A percentile compares a stretch with the other conserved stretches of the same genome.
Conservation (phyloP, 2,888 invertebrate species). For the Watsonalla binaria region DNA sequence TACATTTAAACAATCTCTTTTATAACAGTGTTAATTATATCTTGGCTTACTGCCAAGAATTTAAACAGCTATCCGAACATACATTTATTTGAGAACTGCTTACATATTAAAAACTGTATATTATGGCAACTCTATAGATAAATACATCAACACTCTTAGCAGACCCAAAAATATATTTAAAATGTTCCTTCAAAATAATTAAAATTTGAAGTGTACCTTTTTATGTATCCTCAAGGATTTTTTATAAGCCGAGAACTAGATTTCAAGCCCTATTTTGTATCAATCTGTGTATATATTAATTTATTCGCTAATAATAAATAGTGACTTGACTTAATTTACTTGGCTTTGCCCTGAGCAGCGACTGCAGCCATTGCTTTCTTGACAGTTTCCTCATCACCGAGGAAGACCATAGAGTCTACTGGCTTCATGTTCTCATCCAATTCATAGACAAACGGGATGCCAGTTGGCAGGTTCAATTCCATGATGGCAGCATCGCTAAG, state of each 20-base stretch:
- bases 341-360: slow-evolving; percentile 88
- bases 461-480: slow-evolving; percentile 87
- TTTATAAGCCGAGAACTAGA: too few species aligned
- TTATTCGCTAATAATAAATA: slow-evolving; percentile 12
- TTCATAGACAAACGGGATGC: slow-evolving; percentile 89
- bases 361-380: slow-evolving; percentile 87
- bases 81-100: slow-evolving; percentile 13
- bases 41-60: slow-evolving; percentile 20
- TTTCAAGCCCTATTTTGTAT: too few species aligned
- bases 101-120: background rate
- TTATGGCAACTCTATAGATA: background rate
- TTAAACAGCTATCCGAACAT: slow-evolving; percentile 6
- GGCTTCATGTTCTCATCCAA: slow-evolving; percentile 84
- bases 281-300: too few species aligned
- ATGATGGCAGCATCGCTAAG: slow-evolving; percentile 85
- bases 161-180: too few species aligned
- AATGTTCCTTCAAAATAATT: too few species aligned
- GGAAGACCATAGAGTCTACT: slow-evolving; percentile 84
- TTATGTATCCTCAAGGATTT: too few species aligned
- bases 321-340: slow-evolving; percentile 49
- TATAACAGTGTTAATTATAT: slow-evolving; percentile 10
- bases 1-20: slow-evolving; percentile 1
- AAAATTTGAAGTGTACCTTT: too few species aligned
- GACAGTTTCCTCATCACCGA: slow-evolving; percentile 88
- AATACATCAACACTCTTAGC: too few species aligned